These are phyloP conservation scores for Acanthococcus lagerstroemiae DNA, from an alignment of 2,888 invertebrate species.

Conservation along the genomic window DNA sequence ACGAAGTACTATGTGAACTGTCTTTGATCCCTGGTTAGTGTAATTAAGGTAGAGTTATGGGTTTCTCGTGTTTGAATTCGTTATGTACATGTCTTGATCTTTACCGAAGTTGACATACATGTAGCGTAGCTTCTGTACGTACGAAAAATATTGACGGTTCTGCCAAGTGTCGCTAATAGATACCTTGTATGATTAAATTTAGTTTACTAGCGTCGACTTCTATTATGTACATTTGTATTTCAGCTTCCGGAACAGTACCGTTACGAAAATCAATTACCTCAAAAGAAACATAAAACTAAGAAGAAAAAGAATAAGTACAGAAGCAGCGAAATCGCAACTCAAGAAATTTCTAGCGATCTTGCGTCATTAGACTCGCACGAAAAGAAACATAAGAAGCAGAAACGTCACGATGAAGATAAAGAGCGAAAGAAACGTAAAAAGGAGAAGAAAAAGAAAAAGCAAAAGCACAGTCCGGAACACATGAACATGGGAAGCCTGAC, in stretches of 20 bases:
- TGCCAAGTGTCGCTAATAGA: too few species aligned
- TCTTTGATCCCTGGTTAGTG: too few species aligned
- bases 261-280: slow-evolving; percentile 80
- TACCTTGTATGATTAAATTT: too few species aligned
- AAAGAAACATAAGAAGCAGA: slow-evolving; percentile 91
- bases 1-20: not conserved
- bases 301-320: slow-evolving; percentile 92
- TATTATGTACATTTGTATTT: slow-evolving; percentile 38
- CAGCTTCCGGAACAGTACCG: slow-evolving; percentile 89
- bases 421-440: slow-evolving; percentile 89
- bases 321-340: slow-evolving; percentile 64
- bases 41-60: too few species aligned
- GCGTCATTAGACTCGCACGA: slow-evolving; percentile 65
- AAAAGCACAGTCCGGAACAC: slow-evolving; percentile 84
- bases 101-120: too few species aligned
- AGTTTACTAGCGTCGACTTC: not conserved
- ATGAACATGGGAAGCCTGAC: slow-evolving; percentile 42
- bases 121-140: too few species aligned
- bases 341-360: slow-evolving; percentile 48
- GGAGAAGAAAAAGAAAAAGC: slow-evolving; percentile 90
- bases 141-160: too few species aligned
- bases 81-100: too few species aligned
- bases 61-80: too few species aligned
- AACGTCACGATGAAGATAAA: slow-evolving; percentile 85
- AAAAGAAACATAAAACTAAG: slow-evolving; percentile 88